Evolutionary conservation across 1,140 invertebrate species (phyloP).

Genomic region (Drosophila insularis): DNA sequence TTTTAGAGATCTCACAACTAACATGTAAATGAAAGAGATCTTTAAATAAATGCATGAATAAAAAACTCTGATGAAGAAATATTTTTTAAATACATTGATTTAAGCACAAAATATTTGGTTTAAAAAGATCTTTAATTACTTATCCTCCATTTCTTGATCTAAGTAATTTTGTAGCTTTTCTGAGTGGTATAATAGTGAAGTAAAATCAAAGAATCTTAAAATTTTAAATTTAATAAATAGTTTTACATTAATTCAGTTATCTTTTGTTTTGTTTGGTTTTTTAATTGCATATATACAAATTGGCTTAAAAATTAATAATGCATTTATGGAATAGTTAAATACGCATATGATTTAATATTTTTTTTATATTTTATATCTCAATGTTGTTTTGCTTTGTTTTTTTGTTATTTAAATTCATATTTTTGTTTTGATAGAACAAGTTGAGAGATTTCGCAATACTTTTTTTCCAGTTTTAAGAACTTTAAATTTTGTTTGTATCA

Average conservation of each 20-base stretch:
- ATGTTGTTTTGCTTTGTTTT: background rate
- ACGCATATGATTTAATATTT: constrained; percentile 33
- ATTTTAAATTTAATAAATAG: constrained; percentile 1
- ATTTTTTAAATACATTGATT: background rate
- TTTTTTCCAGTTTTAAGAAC: constrained; percentile 36
- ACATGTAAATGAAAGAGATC: no score
- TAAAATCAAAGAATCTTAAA: background rate
- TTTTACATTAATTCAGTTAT: constrained; percentile 9
- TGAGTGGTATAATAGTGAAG: background rate
- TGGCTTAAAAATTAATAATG: constrained; percentile 3
- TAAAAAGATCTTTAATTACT: background rate
- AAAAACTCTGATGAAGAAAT: no score
- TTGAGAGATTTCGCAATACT: constrained; percentile 6
- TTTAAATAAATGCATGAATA: no score
- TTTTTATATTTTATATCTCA: constrained; percentile 24
- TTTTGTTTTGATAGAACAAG: constrained; percentile 12
- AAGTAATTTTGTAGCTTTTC: background rate
- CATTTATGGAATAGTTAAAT: constrained; percentile 21
- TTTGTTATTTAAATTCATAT: constrained; percentile 36
- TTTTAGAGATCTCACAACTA: background rate
- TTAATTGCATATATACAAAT: constrained; percentile 6
- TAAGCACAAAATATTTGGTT: background rate
- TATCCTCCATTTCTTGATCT: background rate
- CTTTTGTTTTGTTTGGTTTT: background rate
- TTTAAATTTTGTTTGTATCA: constrained; percentile 12